Base-by-base conservation (phyloP, 1,140 invertebrate species). In the Luehdorfia chinensis region DNA sequence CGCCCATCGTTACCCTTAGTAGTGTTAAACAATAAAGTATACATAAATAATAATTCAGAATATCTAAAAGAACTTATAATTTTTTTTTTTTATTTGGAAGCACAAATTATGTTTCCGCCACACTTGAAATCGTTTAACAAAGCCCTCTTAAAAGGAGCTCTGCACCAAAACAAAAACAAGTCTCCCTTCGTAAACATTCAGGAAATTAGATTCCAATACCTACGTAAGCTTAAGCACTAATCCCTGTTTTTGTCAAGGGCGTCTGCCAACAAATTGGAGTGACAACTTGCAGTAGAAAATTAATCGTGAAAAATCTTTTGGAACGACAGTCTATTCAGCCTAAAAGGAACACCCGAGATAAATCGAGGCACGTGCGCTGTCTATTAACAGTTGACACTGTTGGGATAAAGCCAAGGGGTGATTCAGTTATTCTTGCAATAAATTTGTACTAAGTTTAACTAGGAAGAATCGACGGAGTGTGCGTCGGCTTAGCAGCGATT, bases 301-400 rank as follows among this genome's bases (percentile, higher is more conserved):
- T 77, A 79, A 79, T 78, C 70, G 75, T 69, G 75, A 76, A 81
- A 78, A 81, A 75, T 79, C 72, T 66, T 50, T 68, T 63, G 30
- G 56, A 66, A 50, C 60, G 58, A 34, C 52, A 56, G 50, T 50
- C 55, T 37, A 47, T 33, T 39, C 45, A 55, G 61, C 58, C 58
- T 66, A 66, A 68, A 55, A 60, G 46, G 50, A 66, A 51, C 53
- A 54, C 44, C 47, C 28, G 44, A 58, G 60, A 50, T 79, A 79
- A 80, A 73, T 66, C 71, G 63, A 37, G 70, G 51, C 79, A 80
- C 79, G 79, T 78, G 77, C 70, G 51, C 55, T 67, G 71, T 84
- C 79, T 78, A 75, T 84, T 78, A 78, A 68, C 69, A 66, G 74
- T 73, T 79, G 76, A 75, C 75, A 79, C 65, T 75, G 67, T 76